phyloP scores from a whole-genome alignment of 53 echinoderm and acorn worm species.

The Zoroaster sp. region DNA sequence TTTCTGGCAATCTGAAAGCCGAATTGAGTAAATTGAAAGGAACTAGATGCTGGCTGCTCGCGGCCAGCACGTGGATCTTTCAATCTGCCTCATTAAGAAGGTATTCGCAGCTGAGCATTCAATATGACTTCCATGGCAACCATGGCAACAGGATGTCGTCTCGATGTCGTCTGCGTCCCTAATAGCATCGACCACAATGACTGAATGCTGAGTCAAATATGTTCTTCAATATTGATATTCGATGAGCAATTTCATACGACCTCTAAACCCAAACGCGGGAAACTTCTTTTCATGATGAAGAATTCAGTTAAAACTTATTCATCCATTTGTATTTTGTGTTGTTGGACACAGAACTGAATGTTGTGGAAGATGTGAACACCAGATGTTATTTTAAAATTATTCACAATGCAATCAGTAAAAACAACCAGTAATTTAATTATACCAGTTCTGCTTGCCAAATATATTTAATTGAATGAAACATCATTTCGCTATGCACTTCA shows the following conservation, averaged over 20 bases:
- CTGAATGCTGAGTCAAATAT: constrained; percentile 12
- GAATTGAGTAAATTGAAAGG: not conserved
- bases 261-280: constrained; percentile 1
- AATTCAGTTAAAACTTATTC: not conserved
- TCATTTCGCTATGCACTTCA: too few relatives aligned
- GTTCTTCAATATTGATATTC: constrained; percentile 31
- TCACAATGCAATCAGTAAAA: too few relatives aligned
- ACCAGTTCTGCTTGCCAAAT: too few relatives aligned
- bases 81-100: constrained; percentile 23
- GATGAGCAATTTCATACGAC: constrained; percentile 17
- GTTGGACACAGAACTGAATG: too few relatives aligned
- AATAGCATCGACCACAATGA: constrained; percentile 20
- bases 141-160: constrained; percentile 43
- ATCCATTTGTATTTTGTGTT: too few relatives aligned
- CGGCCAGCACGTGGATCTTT: not conserved
- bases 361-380: too few relatives aligned
- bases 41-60: not conserved
- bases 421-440: too few relatives aligned
- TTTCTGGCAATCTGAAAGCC: not conserved
- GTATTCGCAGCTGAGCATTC: constrained; percentile 47
- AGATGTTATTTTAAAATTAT: too few relatives aligned
- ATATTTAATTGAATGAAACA: too few relatives aligned
- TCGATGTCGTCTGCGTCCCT: constrained; percentile 21
- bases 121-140: constrained; percentile 14
- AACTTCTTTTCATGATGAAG: not conserved